Evolutionary conservation across 2,888 invertebrate genomes (phyloP).

Genomic region (Cyaniris semiargus): DNA sequence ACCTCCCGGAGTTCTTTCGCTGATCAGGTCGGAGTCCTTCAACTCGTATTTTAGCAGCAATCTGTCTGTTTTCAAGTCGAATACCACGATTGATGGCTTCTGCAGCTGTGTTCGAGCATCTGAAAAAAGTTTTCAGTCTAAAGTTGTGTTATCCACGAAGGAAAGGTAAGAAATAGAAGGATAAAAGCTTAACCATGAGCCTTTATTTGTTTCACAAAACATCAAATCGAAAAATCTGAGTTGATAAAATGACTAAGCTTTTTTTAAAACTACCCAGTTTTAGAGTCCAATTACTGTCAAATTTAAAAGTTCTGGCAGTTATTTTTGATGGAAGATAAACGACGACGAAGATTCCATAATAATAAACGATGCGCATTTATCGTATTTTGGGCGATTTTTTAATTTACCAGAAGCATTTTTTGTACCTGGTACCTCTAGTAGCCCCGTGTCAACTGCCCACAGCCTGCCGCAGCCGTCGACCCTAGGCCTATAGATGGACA

Average conservation of each 20-base stretch:
- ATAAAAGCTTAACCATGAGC: too few relatives aligned
- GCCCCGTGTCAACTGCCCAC: slow-evolving; percentile 90
- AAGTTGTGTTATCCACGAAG: background rate
- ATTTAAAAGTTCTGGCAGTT: too few relatives aligned
- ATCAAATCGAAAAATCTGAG: too few relatives aligned
- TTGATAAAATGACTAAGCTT: too few relatives aligned
- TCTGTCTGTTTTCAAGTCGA: slow-evolving; percentile 83
- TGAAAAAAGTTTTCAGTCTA: slow-evolving; percentile 48
- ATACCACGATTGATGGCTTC: slow-evolving; percentile 82
- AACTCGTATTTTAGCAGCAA: slow-evolving; percentile 80
- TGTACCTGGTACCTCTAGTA: slow-evolving; percentile 85
- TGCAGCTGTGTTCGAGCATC: slow-evolving; percentile 72
- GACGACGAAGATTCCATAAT: too few relatives aligned
- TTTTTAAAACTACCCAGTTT: too few relatives aligned
- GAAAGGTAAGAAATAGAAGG: too few relatives aligned
- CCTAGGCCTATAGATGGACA: slow-evolving; percentile 87
- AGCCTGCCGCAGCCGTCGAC: slow-evolving; percentile 86
- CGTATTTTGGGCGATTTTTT: too few relatives aligned
- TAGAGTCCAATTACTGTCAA: too few relatives aligned
- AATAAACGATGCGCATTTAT: too few relatives aligned
- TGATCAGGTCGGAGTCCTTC: slow-evolving; percentile 58
- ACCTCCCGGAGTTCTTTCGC: slow-evolving; percentile 67
- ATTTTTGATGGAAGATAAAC: too few relatives aligned
- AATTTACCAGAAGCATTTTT: slow-evolving; percentile 39
- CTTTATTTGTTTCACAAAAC: too few relatives aligned